Conservation (phyloP, 2,888 invertebrate genomes). For the Drepana falcataria region DNA sequence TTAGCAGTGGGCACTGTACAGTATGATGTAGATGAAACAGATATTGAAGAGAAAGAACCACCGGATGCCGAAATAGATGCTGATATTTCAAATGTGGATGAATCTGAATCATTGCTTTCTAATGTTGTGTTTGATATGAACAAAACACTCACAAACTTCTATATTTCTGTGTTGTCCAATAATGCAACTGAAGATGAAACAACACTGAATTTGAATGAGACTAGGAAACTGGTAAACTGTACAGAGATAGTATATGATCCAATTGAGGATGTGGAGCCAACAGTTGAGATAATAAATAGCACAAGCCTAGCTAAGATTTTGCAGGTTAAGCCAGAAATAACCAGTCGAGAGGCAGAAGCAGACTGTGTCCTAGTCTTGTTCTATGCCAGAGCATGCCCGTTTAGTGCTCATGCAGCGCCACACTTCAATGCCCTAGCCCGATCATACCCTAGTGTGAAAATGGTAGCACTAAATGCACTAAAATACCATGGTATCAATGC, state of each 20-base stretch:
- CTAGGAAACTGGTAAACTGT: slow-evolving; percentile 64
- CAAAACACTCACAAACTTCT: slow-evolving; percentile 63
- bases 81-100: slow-evolving; percentile 64
- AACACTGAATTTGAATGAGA: slow-evolving; percentile 56
- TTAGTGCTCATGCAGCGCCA: slow-evolving; percentile 93
- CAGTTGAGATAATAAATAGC: slow-evolving; percentile 84
- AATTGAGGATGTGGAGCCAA: slow-evolving; percentile 50
- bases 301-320: slow-evolving; percentile 83
- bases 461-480: slow-evolving; percentile 94
- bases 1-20: slow-evolving; percentile 35
- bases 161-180: slow-evolving; percentile 65
- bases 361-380: slow-evolving; percentile 90
- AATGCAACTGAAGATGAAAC: slow-evolving; percentile 60
- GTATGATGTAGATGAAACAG: slow-evolving; percentile 61
- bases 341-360: slow-evolving; percentile 80
- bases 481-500: slow-evolving; percentile 91
- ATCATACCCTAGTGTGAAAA: slow-evolving; percentile 90
- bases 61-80: too few relatives aligned
- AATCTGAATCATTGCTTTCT: slow-evolving; percentile 65
- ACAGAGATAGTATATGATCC: slow-evolving; percentile 57
- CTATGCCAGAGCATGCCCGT: slow-evolving; percentile 93
- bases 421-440: slow-evolving; percentile 93
- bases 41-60: slow-evolving; percentile 33
- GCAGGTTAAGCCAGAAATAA: slow-evolving; percentile 81
- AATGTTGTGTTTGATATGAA: slow-evolving; percentile 69